These are phyloP conservation scores for Drosophila borborema DNA, from an alignment of 2,888 invertebrate species.

Conservation along the genomic window DNA sequence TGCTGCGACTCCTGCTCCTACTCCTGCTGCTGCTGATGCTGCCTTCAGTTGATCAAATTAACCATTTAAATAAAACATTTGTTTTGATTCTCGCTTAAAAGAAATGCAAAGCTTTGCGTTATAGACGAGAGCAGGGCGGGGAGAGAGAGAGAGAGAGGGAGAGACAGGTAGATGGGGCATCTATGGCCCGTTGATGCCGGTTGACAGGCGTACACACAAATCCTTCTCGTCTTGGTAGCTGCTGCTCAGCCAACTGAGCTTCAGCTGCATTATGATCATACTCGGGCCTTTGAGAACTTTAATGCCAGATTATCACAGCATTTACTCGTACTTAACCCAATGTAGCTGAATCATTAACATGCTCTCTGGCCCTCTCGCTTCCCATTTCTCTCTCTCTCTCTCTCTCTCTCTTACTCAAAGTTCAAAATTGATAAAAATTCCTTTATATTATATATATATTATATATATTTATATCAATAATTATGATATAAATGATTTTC, in stretches of 20 bases:
- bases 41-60: conserved; percentile 61
- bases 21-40: neutral
- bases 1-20: neutral
- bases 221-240: conserved; percentile 39
- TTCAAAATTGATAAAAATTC: neutral
- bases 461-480: no score
- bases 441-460: no score
- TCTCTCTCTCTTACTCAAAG: neutral
- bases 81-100: conserved; percentile 63
- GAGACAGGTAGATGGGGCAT: neutral
- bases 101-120: neutral
- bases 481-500: neutral
- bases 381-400: neutral
- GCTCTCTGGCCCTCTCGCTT: neutral
- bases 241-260: conserved; percentile 6
- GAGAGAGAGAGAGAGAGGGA: neutral
- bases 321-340: conserved; percentile 42
- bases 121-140: neutral
- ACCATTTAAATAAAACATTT: conserved; percentile 78
- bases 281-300: conserved; percentile 24
- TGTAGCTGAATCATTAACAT: conserved; percentile 12
- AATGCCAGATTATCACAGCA: conserved; percentile 46
- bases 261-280: conserved; percentile 35
- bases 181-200: conserved; percentile 41
- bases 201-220: conserved; percentile 52